A percentile compares a stretch with the other conserved stretches of the same genome.
phyloP scores from a whole-genome alignment of 2,888 invertebrate species.

The Altica lythri region DNA sequence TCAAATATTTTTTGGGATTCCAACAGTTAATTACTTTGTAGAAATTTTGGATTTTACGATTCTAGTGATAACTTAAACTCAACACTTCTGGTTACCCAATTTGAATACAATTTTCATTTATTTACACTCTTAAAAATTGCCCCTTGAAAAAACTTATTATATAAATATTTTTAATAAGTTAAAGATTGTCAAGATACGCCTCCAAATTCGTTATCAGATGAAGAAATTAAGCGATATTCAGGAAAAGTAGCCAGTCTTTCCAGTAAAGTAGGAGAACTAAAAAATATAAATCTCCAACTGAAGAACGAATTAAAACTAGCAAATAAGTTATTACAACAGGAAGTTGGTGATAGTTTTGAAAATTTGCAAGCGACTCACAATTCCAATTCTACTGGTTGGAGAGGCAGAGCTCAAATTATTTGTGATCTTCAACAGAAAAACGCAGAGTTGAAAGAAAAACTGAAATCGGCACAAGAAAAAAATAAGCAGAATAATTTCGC shows the following conservation, averaged over 20 bases:
- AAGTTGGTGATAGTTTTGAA: constrained; percentile 73
- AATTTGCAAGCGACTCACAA: constrained; percentile 66
- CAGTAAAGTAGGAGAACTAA: constrained; percentile 70
- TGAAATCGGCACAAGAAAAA: constrained; percentile 53
- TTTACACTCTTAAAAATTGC: no score
- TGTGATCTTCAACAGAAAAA: constrained; percentile 70
- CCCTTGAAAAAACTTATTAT: no score
- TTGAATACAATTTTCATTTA: no score
- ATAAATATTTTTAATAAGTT: no score
- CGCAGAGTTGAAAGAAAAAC: constrained; percentile 67
- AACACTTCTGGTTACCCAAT: no score
- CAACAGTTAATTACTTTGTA: no score
- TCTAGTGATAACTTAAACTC: no score
- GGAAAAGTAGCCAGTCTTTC: constrained; percentile 65
- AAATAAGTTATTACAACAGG: constrained; percentile 75
- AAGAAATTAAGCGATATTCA: constrained; percentile 63
- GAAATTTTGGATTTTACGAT: no score
- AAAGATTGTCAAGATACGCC: constrained; percentile 26
- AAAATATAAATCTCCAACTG: constrained; percentile 70
- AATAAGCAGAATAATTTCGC: constrained; percentile 27
- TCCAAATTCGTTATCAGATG: constrained; percentile 55
- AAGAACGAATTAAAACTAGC: constrained; percentile 74
- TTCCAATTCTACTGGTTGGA: constrained; percentile 66
- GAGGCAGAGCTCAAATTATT: constrained; percentile 79
- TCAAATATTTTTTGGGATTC: no score